Evolutionary conservation across 2,888 invertebrate species (phyloP), one percentile per base, ranked within the genome.

Genomic region (Cenopis cana): DNA sequence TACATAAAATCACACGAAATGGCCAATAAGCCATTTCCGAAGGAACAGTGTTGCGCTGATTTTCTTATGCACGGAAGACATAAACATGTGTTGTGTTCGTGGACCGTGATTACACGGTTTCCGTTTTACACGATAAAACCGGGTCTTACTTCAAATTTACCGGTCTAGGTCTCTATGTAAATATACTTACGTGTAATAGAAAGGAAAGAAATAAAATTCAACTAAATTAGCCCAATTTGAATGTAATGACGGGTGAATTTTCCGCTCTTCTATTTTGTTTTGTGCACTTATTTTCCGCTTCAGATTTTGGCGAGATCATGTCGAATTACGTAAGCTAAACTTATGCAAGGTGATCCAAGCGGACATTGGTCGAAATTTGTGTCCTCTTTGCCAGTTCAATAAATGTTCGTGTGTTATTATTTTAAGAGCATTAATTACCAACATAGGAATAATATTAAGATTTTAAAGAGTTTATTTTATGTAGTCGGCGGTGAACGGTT

Each of bases 251-350:
- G 74, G 75, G 75, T 76, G 74, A 75, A 78, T 78, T 82, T 84
- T 85, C 83, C 83, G 82, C 82, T 81, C 79, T 78, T 77, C 75
- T 75, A 60, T 50, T 55, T 81, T 74, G 80, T 82, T 86, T 86
- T 83, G 82, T 84, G 82, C 78, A 80, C 69, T 76, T 80, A 81
- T 86, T 89, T 86, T 82, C 86, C 80, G 85, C 87, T 85, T 87
- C 87, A 84, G 81, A 81, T 86, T 88, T 87, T 76, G 83, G 86
- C 83, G 86, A 89, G 81, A 87, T 81, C 82, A 87, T 86, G 81
- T 85, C 79, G 76, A 77, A 79, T 88, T 86, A 81, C 77, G 82
- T 86, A 86, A 87, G 76, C 73, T 76, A 78, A 62, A 49, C 49
- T 88, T 88, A 86, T 83, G 87, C 82, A 89, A 89, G 80, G 77